Evolutionary conservation across 2,888 invertebrate species (phyloP).

Genomic region (Amiota mariae): DNA sequence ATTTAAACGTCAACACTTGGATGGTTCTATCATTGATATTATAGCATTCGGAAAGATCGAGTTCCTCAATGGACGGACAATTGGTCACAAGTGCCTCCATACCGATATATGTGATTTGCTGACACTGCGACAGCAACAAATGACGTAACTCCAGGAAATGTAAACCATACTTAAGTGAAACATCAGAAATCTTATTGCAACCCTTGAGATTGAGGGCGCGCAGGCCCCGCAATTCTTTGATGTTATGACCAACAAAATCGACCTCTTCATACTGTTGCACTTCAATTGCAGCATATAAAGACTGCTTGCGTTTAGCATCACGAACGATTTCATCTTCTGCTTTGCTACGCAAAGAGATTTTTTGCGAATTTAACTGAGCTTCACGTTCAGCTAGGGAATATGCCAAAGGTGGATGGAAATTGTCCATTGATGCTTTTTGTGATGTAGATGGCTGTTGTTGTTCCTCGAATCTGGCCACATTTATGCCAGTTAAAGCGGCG

Average conservation of each 20-base stretch:
- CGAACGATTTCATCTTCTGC: constrained; percentile 82
- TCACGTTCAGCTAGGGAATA: constrained; percentile 50
- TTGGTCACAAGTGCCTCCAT: constrained; percentile 78
- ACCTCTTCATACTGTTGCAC: constrained; percentile 67
- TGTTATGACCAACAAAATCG: constrained; percentile 73
- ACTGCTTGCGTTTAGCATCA: constrained; percentile 79
- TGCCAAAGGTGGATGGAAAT: constrained; percentile 51
- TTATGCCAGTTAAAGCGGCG: constrained; percentile 81
- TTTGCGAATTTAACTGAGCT: constrained; percentile 49
- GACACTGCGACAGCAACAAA: constrained; percentile 80
- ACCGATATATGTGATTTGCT: constrained; percentile 80
- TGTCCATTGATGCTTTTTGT: constrained; percentile 53
- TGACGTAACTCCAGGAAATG: constrained; percentile 78
- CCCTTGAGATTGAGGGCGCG: constrained; percentile 79
- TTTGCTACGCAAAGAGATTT: constrained; percentile 78
- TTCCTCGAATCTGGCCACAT: constrained; percentile 54
- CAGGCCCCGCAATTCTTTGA: constrained; percentile 76
- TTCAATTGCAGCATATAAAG: constrained; percentile 79
- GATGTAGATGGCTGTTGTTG: constrained; percentile 42
- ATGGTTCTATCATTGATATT: constrained; percentile 80
- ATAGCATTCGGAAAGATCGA: constrained; percentile 80
- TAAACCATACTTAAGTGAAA: constrained; percentile 81
- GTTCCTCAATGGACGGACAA: constrained; percentile 81
- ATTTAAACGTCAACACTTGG: constrained; percentile 72
- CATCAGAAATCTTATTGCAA: constrained; percentile 83